Conservation (phyloP, 2,113 vertebrate genomes). For the Edolisoma coerulescens region DNA sequence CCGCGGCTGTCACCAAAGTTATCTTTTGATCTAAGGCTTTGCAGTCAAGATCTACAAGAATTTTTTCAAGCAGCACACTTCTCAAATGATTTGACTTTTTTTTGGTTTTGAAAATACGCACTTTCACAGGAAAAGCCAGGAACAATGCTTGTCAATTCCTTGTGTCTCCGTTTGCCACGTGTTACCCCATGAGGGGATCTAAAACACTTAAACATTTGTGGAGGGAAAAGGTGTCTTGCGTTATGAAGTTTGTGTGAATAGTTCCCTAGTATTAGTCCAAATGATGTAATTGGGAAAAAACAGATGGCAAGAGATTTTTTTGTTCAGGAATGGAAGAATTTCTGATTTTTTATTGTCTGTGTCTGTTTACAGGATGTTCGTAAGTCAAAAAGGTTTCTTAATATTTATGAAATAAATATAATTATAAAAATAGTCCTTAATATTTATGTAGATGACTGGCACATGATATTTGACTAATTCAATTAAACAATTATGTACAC, state of each 20-base stretch:
- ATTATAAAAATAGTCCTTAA: no score
- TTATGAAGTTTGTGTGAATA: neutral
- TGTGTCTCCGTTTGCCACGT: fast-evolving
- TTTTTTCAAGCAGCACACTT: neutral
- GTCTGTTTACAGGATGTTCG: neutral
- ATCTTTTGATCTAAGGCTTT: slow-evolving; percentile 12
- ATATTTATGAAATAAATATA: no score
- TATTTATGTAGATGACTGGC: neutral
- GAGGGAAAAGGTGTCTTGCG: neutral
- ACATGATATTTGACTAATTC: neutral
- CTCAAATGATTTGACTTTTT: neutral
- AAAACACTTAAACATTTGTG: neutral
- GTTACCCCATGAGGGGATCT: neutral
- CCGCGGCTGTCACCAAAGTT: neutral
- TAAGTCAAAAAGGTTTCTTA: neutral
- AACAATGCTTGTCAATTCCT: neutral
- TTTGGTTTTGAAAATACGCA: neutral
- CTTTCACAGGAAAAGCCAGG: neutral
- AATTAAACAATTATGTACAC: neutral
- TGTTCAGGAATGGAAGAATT: neutral
- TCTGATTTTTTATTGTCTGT: neutral
- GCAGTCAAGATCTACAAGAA: neutral
- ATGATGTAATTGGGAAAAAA: neutral
- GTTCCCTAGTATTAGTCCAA: neutral
- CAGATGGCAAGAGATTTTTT: neutral